phyloP scores from a whole-genome alignment of 2,888 invertebrate genomes.

The Panorpa germanica region DNA sequence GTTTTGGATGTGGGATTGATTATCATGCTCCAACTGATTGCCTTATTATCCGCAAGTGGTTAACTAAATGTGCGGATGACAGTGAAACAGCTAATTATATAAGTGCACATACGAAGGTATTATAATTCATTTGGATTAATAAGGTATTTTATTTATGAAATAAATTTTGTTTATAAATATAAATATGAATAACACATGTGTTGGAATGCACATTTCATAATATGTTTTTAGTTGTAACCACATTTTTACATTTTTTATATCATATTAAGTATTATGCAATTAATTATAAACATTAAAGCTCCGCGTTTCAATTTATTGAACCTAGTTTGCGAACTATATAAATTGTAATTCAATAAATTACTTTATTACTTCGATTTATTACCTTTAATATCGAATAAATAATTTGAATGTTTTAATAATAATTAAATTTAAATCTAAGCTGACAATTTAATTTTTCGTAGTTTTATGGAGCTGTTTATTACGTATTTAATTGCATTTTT shows the following conservation, averaged over 20 bases:
- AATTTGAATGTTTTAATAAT: too few species aligned
- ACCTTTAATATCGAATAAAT: too few species aligned
- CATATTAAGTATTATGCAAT: constrained; percentile 8
- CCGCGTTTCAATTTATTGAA: too few species aligned
- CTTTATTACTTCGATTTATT: too few species aligned
- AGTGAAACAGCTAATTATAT: constrained; percentile 99
- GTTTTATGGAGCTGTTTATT: constrained; percentile 1
- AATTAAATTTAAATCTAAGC: background rate
- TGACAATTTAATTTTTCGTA: background rate
- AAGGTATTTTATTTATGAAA: too few species aligned
- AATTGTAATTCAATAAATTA: too few species aligned
- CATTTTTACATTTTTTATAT: constrained; percentile 5
- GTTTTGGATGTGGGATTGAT: constrained; percentile 89
- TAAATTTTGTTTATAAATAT: too few species aligned
- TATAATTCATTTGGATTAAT: constrained; percentile 23
- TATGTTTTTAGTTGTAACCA: too few species aligned
- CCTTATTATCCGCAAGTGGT: constrained; percentile 85
- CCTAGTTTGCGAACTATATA: too few species aligned
- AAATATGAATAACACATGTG: too few species aligned
- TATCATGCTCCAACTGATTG: constrained; percentile 99
- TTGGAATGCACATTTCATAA: too few species aligned
- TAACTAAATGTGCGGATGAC: constrained; percentile 99
- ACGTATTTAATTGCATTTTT: constrained; percentile 3
- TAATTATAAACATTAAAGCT: background rate
- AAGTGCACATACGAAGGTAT: constrained; percentile 91